These are phyloP conservation scores for Altica lythri DNA, from an alignment of 2,888 invertebrate species.

Conservation along the genomic window DNA sequence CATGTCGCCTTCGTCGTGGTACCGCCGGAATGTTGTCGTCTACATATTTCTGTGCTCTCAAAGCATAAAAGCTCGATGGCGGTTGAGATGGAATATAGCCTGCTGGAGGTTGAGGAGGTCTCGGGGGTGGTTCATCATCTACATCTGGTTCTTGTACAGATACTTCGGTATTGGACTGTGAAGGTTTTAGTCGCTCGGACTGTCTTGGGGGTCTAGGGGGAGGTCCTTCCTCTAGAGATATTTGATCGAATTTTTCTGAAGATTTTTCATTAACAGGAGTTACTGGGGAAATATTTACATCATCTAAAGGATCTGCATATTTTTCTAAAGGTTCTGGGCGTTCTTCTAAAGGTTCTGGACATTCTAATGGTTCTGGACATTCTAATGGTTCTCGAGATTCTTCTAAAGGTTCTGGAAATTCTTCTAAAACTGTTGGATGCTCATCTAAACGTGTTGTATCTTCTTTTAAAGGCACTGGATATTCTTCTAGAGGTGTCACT, in stretches of 20 bases:
- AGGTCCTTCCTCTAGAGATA: constrained; percentile 51
- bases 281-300: background rate
- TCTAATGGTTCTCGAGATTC: background rate
- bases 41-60: constrained; percentile 51
- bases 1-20: constrained; percentile 60
- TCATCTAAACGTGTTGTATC: too few relatives aligned
- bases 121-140: constrained; percentile 52
- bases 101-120: constrained; percentile 54
- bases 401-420: too few relatives aligned
- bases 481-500: background rate
- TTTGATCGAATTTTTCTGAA: background rate
- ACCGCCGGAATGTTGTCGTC: constrained; percentile 55
- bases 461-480: too few relatives aligned
- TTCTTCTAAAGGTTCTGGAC: background rate
- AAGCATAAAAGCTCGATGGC: constrained; percentile 54
- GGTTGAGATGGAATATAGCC: constrained; percentile 54
- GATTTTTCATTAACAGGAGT: background rate
- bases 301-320: constrained; percentile 1
- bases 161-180: constrained; percentile 22
- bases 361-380: background rate
- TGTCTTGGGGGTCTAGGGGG: constrained; percentile 55
- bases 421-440: too few relatives aligned
- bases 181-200: constrained; percentile 27
- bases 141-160: constrained; percentile 45
- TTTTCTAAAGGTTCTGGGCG: background rate